Base-by-base conservation (phyloP, 2,888 invertebrate species). In the Mesochorus sp. region DNA sequence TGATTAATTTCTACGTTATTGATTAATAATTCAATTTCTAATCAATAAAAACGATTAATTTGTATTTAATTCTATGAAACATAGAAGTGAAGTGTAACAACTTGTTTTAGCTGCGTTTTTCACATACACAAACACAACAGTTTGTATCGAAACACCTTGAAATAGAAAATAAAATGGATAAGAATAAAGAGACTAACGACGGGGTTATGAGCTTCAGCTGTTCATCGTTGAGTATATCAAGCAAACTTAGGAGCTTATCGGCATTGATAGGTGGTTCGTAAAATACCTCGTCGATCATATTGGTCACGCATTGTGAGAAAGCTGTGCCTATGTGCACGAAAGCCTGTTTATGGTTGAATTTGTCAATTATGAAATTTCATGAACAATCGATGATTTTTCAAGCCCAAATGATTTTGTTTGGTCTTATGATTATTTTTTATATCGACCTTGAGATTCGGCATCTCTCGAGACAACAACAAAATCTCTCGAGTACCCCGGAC, bases 401-500 rank as follows among this genome's bases (percentile, higher is more conserved):
- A 31, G 14, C 6, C n/a, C 19, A 19, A 55, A 53, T n/a, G n/a
- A 10, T 34, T n/a, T 17, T 21, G 10, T 21, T 34, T 21, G 4
- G 3, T 3, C 21, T 17, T 17, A 4, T 42, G 3, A 51, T 66
- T 14, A 44, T 28, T 64, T 24, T 14, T 10, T 5, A 34, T 53
- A 12, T 1, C 10, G n/a, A 70, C 95, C 92, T 94, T 93, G 14
- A 96, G 90, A 78, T 94, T 91, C 57, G 92, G 92, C 92, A 96
- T 94, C 81, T 93, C 91, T 84, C 93, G 94, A 75, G 95, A 94
- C 8, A 96, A 90, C 1, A 92, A 88, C 3, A 96, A 86, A 71
- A 96, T 90, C 80, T 94, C 93, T 81, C 93, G 92, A 0, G 95
- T 94, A 26, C 94, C 95, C 47, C 94, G 90, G 3, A 96, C 94